Evolutionary conservation across 1,140 invertebrate genomes (phyloP).

Genomic region (Dendroctonus ponderosae): DNA sequence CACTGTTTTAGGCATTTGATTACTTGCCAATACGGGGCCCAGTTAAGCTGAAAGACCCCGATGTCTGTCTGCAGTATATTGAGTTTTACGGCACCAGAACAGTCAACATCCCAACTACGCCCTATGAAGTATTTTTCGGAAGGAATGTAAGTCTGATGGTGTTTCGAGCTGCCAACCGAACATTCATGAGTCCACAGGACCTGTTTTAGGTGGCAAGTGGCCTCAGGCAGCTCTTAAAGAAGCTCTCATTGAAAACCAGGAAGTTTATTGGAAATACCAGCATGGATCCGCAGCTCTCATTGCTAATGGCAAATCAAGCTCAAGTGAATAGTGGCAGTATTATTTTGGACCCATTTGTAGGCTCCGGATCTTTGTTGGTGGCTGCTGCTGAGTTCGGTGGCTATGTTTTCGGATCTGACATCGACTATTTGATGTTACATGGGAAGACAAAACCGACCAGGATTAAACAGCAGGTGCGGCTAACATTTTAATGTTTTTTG

Average conservation of each 20-base stretch:
- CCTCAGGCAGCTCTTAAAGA: conserved; percentile 73
- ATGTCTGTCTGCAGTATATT: conserved; percentile 74
- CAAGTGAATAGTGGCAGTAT: conserved; percentile 70
- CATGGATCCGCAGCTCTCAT: conserved; percentile 91
- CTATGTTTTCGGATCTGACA: conserved; percentile 88
- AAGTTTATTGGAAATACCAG: conserved; percentile 97
- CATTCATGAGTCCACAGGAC: background rate
- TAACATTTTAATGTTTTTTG: too few species aligned
- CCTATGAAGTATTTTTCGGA: conserved; percentile 80
- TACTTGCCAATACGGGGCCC: conserved; percentile 78
- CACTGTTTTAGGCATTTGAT: conserved; percentile 62
- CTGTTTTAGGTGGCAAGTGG: conserved; percentile 71
- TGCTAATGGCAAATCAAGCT: conserved; percentile 94
- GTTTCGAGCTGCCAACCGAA: background rate
- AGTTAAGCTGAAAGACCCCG: conserved; percentile 82
- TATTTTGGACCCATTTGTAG: conserved; percentile 93
- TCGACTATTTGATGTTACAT: conserved; percentile 91
- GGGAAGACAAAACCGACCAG: conserved; percentile 77
- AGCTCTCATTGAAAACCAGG: conserved; percentile 81
- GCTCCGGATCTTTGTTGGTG: conserved; percentile 88
- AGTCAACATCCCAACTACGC: conserved; percentile 68
- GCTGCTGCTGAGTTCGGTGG: conserved; percentile 88
- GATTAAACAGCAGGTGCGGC: conserved; percentile 68
- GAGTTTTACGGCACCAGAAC: conserved; percentile 85
- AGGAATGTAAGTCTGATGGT: conserved; percentile 63